A percentile compares a stretch with the other conserved stretches of the same genome.
Evolutionary conservation across 2,113 vertebrate genomes (phyloP).

Genomic region (Corythoichthys intestinalis): DNA sequence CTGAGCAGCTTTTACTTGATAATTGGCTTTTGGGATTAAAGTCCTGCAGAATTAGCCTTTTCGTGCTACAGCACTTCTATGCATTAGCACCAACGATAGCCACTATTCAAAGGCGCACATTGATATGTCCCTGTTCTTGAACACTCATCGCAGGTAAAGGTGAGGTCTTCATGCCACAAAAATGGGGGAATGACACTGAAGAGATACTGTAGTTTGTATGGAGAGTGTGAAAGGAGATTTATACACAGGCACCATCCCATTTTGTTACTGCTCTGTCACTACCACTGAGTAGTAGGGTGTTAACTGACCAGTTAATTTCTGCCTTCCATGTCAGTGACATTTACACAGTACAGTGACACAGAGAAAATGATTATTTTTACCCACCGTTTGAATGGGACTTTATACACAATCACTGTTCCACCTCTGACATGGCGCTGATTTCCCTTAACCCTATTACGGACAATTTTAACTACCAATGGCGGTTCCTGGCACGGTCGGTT

Average conservation of each 20-base stretch:
- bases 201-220: background rate
- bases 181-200: background rate
- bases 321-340: background rate
- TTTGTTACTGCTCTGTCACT: too few species aligned
- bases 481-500: too few species aligned
- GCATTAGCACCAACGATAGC: conserved; percentile 21
- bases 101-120: conserved; percentile 46
- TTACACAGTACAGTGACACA: background rate
- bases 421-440: too few species aligned
- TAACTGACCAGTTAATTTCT: background rate
- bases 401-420: too few species aligned
- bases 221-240: too few species aligned
- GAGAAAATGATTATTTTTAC: background rate
- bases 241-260: too few species aligned
- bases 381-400: too few species aligned
- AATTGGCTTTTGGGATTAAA: conserved; percentile 70
- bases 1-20: conserved; percentile 37
- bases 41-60: conserved; percentile 52
- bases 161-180: background rate
- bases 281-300: too few species aligned
- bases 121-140: conserved; percentile 8
- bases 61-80: conserved; percentile 46
- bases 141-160: conserved; percentile 9
- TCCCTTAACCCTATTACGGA: too few species aligned
- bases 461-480: too few species aligned